These are phyloP conservation scores for Caenorhabditis afra DNA, from an alignment of 2,888 invertebrate genomes.

Conservation along the genomic window DNA sequence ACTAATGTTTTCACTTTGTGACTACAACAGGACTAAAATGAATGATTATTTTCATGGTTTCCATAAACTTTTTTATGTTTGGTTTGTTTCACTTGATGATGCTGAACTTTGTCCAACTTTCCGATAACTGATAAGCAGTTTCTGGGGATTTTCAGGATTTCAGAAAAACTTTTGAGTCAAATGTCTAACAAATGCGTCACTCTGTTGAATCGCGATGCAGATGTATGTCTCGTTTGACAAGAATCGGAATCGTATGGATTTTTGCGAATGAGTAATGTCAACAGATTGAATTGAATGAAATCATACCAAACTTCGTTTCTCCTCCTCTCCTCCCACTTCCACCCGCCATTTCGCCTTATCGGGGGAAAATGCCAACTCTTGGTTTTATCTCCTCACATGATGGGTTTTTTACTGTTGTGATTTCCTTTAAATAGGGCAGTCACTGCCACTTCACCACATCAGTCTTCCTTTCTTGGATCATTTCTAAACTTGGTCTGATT, in stretches of 20 bases:
- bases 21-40: no score
- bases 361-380: conserved; percentile 38
- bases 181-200: conserved; percentile 22
- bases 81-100: no score
- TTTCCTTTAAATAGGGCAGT: conserved; percentile 46
- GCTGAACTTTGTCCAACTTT: no score
- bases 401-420: conserved; percentile 25
- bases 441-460: not conserved
- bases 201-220: not conserved
- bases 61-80: no score
- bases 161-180: no score
- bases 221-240: conserved; percentile 25
- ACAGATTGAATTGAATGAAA: conserved; percentile 1
- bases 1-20: no score
- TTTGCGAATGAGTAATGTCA: conserved; percentile 33
- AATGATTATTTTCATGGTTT: no score
- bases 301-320: not conserved
- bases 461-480: conserved; percentile 5
- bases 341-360: conserved; percentile 39
- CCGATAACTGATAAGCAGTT: no score
- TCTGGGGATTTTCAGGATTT: no score
- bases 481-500: not conserved
- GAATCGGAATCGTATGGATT: not conserved
- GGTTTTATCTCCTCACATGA: conserved; percentile 42
- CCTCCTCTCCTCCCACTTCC: conserved; percentile 1